Conservation (phyloP, 2,113 vertebrate genomes). For the Clarias gariepinus region DNA sequence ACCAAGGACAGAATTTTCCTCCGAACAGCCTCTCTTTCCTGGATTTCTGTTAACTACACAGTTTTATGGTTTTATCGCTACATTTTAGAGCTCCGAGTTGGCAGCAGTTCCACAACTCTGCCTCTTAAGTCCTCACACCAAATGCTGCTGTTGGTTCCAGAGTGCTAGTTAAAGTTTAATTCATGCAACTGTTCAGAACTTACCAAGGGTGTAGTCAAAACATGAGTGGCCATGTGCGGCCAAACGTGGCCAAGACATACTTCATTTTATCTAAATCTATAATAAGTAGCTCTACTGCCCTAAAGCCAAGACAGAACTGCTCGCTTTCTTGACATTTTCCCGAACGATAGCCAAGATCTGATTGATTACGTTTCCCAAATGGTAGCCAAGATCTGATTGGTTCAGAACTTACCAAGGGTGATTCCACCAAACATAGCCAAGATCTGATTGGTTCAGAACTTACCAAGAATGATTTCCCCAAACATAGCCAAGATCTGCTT, state of each 20-base stretch:
- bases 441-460: neutral
- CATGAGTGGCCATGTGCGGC: neutral
- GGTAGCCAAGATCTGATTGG: neutral
- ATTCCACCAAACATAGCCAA: neutral
- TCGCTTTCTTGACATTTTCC: neutral
- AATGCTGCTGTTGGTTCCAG: neutral
- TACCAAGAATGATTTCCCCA: neutral
- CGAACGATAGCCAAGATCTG: neutral
- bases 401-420: neutral
- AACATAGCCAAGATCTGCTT: neutral
- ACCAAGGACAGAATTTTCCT: neutral
- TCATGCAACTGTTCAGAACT: neutral
- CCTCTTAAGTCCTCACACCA: neutral
- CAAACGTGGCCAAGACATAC: neutral
- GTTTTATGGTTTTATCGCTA: neutral
- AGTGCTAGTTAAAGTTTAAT: conserved; percentile 3
- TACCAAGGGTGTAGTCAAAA: neutral
- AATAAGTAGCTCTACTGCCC: no score
- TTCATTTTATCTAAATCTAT: neutral
- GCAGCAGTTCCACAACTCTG: neutral
- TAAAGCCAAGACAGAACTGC: neutral
- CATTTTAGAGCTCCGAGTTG: neutral
- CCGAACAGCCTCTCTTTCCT: neutral
- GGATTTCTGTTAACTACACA: neutral
- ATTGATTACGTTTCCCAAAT: neutral